Base-by-base conservation (phyloP, 2,113 vertebrate species). In the Caloenas nicobarica region DNA sequence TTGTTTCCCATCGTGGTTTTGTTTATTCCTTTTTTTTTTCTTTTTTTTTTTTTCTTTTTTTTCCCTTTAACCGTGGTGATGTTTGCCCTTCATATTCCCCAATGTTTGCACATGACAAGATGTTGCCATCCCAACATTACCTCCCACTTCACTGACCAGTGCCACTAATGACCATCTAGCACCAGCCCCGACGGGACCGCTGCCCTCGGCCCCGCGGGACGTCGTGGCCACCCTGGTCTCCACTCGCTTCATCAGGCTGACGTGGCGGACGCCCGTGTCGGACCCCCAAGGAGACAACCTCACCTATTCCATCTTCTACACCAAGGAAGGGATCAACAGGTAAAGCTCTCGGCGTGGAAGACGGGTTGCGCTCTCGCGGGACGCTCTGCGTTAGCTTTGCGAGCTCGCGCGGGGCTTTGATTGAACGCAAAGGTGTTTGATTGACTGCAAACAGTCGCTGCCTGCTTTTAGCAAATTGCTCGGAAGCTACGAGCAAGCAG, bases 131-230 rank as follows among this genome's bases (percentile, higher is more conserved):
- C 99, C 99, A 98, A 98, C 99, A 97, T 98, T 98, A 98, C 98
- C 98, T 97, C 98, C 99, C 99, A 99, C 99, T 98, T 99, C 99
- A 99, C 99, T 99, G 99, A 99, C 98, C 99, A 99, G 98, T 99
- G 99, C 99, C 98, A 99, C 99, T 99, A 98, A 99, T 99, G 99
- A 99, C 99, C 99, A 99, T 99, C 99, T 99, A 99, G 99, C 99
- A 97, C 98, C 99, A 99, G 99, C 99, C 42, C 97, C 98, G 93
- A 98, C 98, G n/a, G 99, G 99, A 95, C 99, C 99, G 40, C 91
- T 99, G 89, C 98, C 99, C 96, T 99, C 99, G 7, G 98, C 98
- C 26, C 99, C 99, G 5, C 98, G 99, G 29, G 99, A 99, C 13
- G 98, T 99, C 15, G 99, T 99, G 98, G 99, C 99, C 57, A 99